These are phyloP conservation scores for Drepanosiphum platanoidis DNA, from an alignment of 2,888 invertebrate species.

Conservation along the genomic window DNA sequence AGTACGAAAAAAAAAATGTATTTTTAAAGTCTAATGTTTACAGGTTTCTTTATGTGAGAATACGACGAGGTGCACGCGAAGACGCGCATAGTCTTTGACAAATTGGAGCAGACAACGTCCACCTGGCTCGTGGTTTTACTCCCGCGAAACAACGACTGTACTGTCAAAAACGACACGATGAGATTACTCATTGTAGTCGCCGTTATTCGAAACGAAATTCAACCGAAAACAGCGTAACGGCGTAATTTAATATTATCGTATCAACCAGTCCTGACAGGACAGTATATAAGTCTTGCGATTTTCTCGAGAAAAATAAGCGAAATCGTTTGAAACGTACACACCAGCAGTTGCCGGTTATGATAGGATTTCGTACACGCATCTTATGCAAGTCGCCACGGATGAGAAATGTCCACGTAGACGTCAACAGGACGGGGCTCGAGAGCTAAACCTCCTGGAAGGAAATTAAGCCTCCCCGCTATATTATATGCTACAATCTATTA, in stretches of 20 bases:
- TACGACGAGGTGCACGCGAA: background rate
- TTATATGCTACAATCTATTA: too few relatives aligned
- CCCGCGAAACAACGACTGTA: background rate
- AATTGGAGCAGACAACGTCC: background rate
- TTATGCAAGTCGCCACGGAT: too few relatives aligned
- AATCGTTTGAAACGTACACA: background rate
- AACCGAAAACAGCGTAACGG: background rate
- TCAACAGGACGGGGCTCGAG: too few relatives aligned
- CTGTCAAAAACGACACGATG: background rate
- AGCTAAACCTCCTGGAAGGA: too few relatives aligned
- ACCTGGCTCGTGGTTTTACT: background rate
- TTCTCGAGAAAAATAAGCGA: too few relatives aligned
- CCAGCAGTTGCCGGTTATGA: too few relatives aligned
- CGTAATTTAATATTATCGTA: background rate
- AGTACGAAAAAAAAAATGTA: too few relatives aligned
- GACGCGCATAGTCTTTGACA: background rate
- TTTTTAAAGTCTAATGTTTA: too few relatives aligned
- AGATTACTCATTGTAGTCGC: background rate
- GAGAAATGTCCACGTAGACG: too few relatives aligned
- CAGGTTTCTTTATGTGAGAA: too few relatives aligned
- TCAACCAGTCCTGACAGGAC: background rate
- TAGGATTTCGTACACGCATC: too few relatives aligned
- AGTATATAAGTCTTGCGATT: background rate
- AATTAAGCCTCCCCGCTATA: too few relatives aligned
- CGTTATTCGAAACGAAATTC: background rate